Conservation (phyloP, 2,797 vertebrate genomes). For the Smutsia gigantea region DNA sequence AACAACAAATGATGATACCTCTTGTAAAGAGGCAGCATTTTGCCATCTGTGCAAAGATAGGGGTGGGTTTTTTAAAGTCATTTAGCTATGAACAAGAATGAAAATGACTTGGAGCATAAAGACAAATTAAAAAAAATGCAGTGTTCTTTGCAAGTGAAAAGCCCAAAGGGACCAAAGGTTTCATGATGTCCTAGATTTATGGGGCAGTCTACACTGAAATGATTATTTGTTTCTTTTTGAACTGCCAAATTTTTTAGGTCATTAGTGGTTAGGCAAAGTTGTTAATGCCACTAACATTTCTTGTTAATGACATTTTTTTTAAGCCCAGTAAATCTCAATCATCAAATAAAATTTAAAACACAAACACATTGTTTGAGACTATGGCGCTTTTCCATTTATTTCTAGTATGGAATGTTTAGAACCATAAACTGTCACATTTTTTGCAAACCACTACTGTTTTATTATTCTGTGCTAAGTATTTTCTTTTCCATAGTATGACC, state of each 20-base stretch:
- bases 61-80: background rate
- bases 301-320: background rate
- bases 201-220: slow-evolving; percentile 5
- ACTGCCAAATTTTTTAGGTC: slow-evolving; percentile 32
- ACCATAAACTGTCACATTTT: background rate
- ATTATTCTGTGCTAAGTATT: background rate
- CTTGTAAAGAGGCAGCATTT: background rate
- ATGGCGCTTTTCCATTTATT: background rate
- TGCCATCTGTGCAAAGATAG: background rate
- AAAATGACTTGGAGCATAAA: slow-evolving; percentile 36
- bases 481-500: background rate
- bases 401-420: background rate
- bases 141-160: slow-evolving; percentile 58
- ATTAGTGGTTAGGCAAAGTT: slow-evolving; percentile 1
- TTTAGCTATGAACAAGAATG: background rate
- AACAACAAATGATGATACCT: background rate
- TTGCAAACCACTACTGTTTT: background rate
- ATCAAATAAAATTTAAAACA: slow-evolving; percentile 18
- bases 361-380: background rate
- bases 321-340: background rate
- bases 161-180: slow-evolving; percentile 18
- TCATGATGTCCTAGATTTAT: slow-evolving; percentile 64
- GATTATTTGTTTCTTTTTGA: slow-evolving; percentile 55
- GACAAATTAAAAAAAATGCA: background rate
- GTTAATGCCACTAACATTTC: background rate